phyloP scores from a whole-genome alignment of 2,113 vertebrate species.

The Malurus elegans region DNA sequence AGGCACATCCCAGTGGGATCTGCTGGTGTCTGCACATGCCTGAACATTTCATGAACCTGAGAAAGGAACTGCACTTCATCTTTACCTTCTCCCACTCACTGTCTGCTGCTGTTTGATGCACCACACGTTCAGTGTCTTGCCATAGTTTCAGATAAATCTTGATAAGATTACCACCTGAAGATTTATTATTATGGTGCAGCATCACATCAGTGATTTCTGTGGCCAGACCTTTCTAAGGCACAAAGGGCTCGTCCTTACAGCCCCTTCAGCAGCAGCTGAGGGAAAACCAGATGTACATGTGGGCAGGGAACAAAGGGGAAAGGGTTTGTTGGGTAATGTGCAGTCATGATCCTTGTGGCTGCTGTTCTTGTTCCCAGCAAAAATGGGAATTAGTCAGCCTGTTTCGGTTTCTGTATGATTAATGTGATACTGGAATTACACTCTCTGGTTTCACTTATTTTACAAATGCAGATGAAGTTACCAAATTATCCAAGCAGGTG shows the following conservation, averaged over 20 bases:
- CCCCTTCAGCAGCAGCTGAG: background rate
- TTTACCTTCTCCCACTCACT: background rate
- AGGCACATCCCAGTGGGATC: fast-evolving
- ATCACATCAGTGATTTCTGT: background rate
- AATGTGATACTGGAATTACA: conserved; percentile 59
- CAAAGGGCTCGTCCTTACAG: background rate
- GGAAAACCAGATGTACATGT: background rate
- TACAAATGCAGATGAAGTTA: conserved; percentile 23
- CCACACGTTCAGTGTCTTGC: background rate
- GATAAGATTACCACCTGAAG: background rate
- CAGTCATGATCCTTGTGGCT: background rate
- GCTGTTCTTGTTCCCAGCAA: conserved; percentile 19
- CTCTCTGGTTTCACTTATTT: conserved; percentile 19
- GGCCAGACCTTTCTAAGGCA: background rate
- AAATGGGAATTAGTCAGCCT: conserved; percentile 56
- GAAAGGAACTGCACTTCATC: background rate
- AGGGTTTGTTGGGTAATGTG: background rate
- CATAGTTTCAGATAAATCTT: background rate
- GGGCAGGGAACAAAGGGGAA: conserved; percentile 39
- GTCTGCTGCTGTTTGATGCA: background rate
- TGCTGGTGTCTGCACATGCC: fast-evolving
- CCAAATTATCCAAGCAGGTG: conserved; percentile 14
- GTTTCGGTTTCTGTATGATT: conserved; percentile 67
- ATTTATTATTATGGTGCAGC: background rate
- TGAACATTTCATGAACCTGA: background rate